Evolutionary conservation across 2,888 invertebrate genomes (phyloP).

Genomic region (Chloroclysta siterata): DNA sequence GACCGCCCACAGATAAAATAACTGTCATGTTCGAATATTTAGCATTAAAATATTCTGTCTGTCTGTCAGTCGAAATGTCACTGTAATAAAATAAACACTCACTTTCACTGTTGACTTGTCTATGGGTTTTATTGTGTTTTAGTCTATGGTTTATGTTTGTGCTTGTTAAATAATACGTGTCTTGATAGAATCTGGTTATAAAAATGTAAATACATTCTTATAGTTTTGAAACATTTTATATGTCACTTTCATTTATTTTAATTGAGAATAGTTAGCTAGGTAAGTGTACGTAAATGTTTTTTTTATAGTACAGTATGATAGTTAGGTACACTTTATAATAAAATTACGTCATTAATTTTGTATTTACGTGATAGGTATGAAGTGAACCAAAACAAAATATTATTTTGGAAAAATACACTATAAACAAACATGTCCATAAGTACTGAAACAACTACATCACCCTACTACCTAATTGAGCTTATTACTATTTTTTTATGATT

Average conservation of each 20-base stretch:
- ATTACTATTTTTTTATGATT: too few species aligned
- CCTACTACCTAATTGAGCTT: too few species aligned
- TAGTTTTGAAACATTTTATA: neutral
- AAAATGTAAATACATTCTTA: neutral
- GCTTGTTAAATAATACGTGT: constrained; percentile 24
- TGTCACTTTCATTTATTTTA: neutral
- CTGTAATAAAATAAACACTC: constrained; percentile 22
- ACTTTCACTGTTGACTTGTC: constrained; percentile 21
- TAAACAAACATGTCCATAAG: too few species aligned
- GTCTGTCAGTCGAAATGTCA: constrained; percentile 12
- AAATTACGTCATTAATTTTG: too few species aligned
- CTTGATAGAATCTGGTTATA: constrained; percentile 7
- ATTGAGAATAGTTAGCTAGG: neutral
- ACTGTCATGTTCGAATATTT: constrained; percentile 12
- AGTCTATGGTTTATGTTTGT: constrained; percentile 11
- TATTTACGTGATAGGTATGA: too few species aligned
- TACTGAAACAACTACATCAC: too few species aligned
- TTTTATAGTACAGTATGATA: too few species aligned
- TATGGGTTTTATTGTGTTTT: constrained; percentile 9
- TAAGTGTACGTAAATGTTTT: neutral
- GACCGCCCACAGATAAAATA: constrained; percentile 15
- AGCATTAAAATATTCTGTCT: constrained; percentile 18
- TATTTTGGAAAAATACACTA: too few species aligned
- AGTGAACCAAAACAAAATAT: too few species aligned
- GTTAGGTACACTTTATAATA: too few species aligned